A percentile compares a stretch with the other conserved stretches of the same genome.
Evolutionary conservation across 2,888 invertebrate genomes (phyloP).

Genomic region (Hemicrepidius hirtus): DNA sequence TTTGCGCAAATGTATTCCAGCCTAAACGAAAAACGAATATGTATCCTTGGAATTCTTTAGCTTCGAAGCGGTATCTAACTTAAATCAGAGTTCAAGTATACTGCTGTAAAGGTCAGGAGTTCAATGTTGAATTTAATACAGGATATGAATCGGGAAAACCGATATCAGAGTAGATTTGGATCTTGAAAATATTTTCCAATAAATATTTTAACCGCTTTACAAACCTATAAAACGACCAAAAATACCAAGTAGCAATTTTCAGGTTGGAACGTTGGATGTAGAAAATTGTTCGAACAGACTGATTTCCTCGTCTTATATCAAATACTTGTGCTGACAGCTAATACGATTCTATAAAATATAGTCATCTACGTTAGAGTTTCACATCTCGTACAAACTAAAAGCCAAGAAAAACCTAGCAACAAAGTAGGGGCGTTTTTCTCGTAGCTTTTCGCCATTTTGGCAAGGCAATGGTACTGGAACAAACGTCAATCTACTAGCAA

Average conservation of each 20-base stretch:
- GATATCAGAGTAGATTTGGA: not conserved
- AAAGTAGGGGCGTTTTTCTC: no score
- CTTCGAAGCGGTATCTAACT: not conserved
- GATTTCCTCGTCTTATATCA: no score
- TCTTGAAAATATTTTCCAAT: constrained; percentile 3
- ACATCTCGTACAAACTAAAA: no score
- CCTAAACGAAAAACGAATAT: not conserved
- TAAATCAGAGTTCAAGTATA: constrained; percentile 1
- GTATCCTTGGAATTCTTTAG: not conserved
- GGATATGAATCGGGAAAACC: constrained; percentile 13
- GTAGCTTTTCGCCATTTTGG: no score
- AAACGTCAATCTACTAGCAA: no score
- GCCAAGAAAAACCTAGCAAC: no score
- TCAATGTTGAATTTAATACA: constrained; percentile 4
- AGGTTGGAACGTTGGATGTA: no score
- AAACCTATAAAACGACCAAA: not conserved
- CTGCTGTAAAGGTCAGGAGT: constrained; percentile 4
- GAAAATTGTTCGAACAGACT: no score
- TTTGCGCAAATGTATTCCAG: not conserved
- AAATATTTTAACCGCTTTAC: not conserved
- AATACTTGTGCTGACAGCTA: no score
- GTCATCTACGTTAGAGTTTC: no score
- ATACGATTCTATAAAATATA: no score
- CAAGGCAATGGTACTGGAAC: no score
- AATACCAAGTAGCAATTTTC: not conserved